Conservation (phyloP, 1,140 invertebrate genomes). For the Drusus annulatus region DNA sequence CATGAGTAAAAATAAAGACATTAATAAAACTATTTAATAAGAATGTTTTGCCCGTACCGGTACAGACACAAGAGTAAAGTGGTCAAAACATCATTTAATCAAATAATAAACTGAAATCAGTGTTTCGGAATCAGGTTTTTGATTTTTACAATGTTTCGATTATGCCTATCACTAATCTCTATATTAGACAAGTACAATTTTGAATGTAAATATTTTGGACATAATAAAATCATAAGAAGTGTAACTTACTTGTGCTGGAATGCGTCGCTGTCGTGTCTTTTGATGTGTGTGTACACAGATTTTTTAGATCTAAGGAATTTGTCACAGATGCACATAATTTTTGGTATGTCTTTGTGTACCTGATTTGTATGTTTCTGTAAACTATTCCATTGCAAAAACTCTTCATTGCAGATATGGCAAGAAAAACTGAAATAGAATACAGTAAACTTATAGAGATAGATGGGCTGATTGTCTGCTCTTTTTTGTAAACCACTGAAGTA, state of each 20-base stretch:
- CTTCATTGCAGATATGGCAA: constrained; percentile 15
- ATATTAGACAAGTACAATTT: no score
- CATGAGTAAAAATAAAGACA: no score
- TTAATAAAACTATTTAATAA: no score
- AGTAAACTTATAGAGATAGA: no score
- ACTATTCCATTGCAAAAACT: constrained; percentile 11
- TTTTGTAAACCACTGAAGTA: no score
- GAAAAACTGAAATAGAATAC: not conserved
- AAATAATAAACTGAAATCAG: no score
- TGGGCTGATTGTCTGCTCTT: no score
- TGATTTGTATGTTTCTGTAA: constrained; percentile 1
- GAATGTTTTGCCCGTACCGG: no score
- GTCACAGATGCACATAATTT: constrained; percentile 7
- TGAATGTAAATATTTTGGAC: no score
- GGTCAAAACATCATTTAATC: not conserved
- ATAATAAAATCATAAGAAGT: not conserved
- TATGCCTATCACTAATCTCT: not conserved
- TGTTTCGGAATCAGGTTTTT: no score
- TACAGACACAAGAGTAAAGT: no score
- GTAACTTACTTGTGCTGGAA: not conserved
- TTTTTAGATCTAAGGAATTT: not conserved
- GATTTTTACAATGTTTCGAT: not conserved
- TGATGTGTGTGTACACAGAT: constrained; percentile 9
- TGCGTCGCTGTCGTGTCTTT: not conserved
- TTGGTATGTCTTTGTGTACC: constrained; percentile 7